Percentiles rank a stretch among this genome's conserved stretches.
Evolutionary conservation across 2,797 vertebrate genomes (phyloP).

Genomic region (Otolemur crassicaudatus): DNA sequence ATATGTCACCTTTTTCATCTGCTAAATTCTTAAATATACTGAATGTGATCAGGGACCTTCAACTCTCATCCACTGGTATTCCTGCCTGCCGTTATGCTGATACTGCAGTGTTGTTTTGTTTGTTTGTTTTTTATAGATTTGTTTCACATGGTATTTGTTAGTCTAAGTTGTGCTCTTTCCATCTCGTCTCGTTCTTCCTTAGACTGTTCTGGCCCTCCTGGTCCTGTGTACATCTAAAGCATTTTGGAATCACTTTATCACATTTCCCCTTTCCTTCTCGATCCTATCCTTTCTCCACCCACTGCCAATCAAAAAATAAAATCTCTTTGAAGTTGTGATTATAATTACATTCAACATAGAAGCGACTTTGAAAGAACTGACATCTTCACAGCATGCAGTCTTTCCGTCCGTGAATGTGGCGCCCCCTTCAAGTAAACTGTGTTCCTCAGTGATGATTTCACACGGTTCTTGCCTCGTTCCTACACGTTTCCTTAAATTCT

Average conservation of each 20-base stretch:
- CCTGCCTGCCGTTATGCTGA: neutral
- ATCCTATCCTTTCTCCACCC: neutral
- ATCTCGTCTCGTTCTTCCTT: slow-evolving; percentile 8
- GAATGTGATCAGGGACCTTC: neutral
- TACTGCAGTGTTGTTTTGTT: neutral
- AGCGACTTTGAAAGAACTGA: slow-evolving; percentile 34
- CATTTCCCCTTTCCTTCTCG: neutral
- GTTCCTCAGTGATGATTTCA: slow-evolving; percentile 2
- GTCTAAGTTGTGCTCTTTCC: neutral
- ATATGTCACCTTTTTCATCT: neutral
- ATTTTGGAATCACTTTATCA: slow-evolving; percentile 18
- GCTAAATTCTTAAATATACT: neutral
- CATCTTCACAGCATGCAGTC: neutral
- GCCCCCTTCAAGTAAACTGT: slow-evolving; percentile 36
- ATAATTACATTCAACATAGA: slow-evolving; percentile 54
- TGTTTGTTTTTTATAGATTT: slow-evolving; percentile 4
- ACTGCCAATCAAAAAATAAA: slow-evolving; percentile 41
- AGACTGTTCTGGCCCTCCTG: neutral
- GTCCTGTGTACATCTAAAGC: neutral
- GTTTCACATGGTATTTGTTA: neutral
- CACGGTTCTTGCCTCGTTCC: neutral
- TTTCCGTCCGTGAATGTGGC: neutral
- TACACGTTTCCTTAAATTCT: neutral
- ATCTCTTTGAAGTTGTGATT: slow-evolving; percentile 59
- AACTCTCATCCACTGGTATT: neutral